Percentiles rank a stretch among this genome's conserved stretches.
Conservation (phyloP, 2,797 vertebrate genomes). For the Loriculus beryllinus region DNA sequence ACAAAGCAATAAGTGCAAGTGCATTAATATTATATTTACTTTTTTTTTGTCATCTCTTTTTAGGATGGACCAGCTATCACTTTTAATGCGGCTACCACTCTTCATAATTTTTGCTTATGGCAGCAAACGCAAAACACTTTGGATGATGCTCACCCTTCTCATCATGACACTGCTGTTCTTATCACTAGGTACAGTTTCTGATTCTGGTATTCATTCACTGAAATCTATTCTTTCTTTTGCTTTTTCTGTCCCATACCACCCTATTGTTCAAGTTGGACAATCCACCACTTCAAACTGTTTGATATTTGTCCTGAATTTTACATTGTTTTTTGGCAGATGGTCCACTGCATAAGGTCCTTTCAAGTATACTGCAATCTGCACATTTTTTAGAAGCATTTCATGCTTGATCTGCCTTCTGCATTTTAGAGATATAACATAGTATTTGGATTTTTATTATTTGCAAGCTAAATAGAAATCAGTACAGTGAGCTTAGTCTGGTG, state of each 20-base stretch:
- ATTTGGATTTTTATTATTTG: background rate
- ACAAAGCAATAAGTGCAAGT: background rate
- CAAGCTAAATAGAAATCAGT: background rate
- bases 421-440: background rate
- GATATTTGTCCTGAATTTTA: background rate
- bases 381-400: background rate
- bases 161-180: slow-evolving; percentile 95
- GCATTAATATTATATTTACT: background rate
- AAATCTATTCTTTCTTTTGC: background rate
- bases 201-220: background rate
- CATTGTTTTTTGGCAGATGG: background rate
- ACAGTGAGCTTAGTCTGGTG: background rate
- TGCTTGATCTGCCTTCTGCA: background rate
- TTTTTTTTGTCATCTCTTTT: background rate
- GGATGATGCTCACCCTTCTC: slow-evolving; percentile 90
- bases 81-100: slow-evolving; percentile 90
- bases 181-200: slow-evolving; percentile 86
- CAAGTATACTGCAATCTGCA: background rate
- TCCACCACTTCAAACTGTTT: background rate
- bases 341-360: background rate
- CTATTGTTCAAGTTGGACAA: background rate
- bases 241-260: background rate
- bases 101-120: slow-evolving; percentile 96
- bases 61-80: slow-evolving; percentile 93
- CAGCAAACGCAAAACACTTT: slow-evolving; percentile 89